These are phyloP conservation scores for Aromia moschata DNA, from an alignment of 2,888 invertebrate species.

Conservation along the genomic window DNA sequence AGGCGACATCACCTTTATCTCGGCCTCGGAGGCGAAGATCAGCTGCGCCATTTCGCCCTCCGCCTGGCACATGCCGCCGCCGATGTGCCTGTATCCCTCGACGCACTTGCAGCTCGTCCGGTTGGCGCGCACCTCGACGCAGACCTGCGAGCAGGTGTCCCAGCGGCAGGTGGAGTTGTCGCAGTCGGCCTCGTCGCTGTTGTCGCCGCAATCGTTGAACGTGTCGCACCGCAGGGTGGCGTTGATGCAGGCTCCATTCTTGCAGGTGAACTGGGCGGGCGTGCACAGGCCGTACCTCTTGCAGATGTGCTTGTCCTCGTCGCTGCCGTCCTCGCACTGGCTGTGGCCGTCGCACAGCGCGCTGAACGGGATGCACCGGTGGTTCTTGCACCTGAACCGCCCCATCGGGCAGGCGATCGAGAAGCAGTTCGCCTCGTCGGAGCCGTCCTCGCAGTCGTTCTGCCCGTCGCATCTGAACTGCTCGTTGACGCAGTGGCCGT, in stretches of 20 bases:
- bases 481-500: constrained; percentile 65
- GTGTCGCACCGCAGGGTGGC: constrained; percentile 68
- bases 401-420: constrained; percentile 63
- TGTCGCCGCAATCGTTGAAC: constrained; percentile 67
- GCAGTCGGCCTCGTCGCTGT: constrained; percentile 60
- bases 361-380: constrained; percentile 57
- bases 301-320: constrained; percentile 66
- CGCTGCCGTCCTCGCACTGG: constrained; percentile 80
- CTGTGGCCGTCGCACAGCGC: constrained; percentile 75
- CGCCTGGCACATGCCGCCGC: constrained; percentile 68
- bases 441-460: constrained; percentile 71
- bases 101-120: constrained; percentile 71
- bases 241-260: constrained; percentile 67
- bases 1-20: constrained; percentile 69
- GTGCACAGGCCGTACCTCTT: constrained; percentile 56
- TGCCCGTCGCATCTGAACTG: constrained; percentile 74
- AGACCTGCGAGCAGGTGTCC: constrained; percentile 82
- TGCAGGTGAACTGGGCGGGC: constrained; percentile 61
- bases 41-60: constrained; percentile 70
- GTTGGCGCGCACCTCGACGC: constrained; percentile 70
- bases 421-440: constrained; percentile 66
- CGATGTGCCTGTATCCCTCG: constrained; percentile 65
- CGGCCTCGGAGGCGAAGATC: constrained; percentile 72
- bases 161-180: constrained; percentile 67
- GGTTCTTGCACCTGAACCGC: constrained; percentile 59